Conservation (phyloP, 2,797 vertebrate genomes). For the Spinus olivaceus region DNA sequence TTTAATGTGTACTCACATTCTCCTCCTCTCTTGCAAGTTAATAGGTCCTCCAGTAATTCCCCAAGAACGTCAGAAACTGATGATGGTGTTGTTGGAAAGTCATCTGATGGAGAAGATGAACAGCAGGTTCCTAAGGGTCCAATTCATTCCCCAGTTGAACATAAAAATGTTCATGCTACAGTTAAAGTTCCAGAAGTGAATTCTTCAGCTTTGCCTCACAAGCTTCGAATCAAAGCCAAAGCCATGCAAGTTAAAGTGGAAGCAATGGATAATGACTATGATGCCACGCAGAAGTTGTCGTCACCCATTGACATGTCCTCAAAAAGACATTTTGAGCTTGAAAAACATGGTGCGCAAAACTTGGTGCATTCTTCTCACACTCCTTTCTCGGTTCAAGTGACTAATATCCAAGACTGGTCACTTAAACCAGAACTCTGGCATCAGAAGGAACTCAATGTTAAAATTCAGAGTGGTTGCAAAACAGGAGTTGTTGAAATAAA, state of each 20-base stretch:
- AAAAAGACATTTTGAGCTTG: conserved; percentile 75
- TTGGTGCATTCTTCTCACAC: conserved; percentile 78
- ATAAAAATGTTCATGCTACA: conserved; percentile 81
- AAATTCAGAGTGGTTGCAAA: conserved; percentile 75
- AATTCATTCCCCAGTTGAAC: conserved; percentile 79
- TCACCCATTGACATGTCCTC: conserved; percentile 79
- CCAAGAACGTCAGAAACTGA: conserved; percentile 88
- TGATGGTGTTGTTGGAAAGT: conserved; percentile 86
- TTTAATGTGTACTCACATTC: conserved; percentile 82
- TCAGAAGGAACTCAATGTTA: conserved; percentile 76
- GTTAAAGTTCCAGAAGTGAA: conserved; percentile 88
- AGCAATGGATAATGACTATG: conserved; percentile 85
- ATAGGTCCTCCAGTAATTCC: conserved; percentile 88
- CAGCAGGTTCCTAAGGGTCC: conserved; percentile 95
- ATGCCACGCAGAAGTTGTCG: conserved; percentile 80
- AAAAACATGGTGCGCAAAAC: conserved; percentile 70
- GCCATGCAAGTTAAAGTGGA: conserved; percentile 92
- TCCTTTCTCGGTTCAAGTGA: conserved; percentile 89
- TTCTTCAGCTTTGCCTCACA: conserved; percentile 91
- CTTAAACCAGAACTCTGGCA: conserved; percentile 86
- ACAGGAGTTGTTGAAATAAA: conserved; percentile 72
- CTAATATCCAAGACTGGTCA: conserved; percentile 88
- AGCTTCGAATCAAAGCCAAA: conserved; percentile 92
- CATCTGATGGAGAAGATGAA: conserved; percentile 93
- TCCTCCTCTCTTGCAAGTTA: conserved; percentile 83